These are phyloP conservation scores for Python bivittatus DNA, from an alignment of 2,113 vertebrate genomes.

Conservation along the genomic window DNA sequence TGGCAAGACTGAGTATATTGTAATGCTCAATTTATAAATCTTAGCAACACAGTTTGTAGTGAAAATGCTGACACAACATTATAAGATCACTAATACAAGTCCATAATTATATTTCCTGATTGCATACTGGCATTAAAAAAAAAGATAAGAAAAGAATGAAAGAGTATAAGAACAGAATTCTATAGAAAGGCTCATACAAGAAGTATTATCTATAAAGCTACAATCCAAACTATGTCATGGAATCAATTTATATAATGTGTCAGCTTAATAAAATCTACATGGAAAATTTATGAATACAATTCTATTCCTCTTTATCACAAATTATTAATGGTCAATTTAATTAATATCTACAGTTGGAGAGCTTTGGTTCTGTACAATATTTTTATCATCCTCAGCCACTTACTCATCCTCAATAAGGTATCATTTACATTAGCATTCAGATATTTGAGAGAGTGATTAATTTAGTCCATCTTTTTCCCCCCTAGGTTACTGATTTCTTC, in stretches of 20 bases:
- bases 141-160: constrained; percentile 45
- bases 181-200: constrained; percentile 66
- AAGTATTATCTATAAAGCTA: constrained; percentile 76
- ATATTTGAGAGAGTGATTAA: constrained; percentile 61
- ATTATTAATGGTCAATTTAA: constrained; percentile 87
- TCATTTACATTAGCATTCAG: constrained; percentile 55
- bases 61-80: constrained; percentile 57
- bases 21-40: constrained; percentile 1
- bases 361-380: constrained; percentile 75
- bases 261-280: constrained; percentile 84
- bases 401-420: constrained; percentile 67
- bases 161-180: constrained; percentile 65
- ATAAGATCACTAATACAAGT: constrained; percentile 45
- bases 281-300: constrained; percentile 82
- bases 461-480: constrained; percentile 42
- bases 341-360: constrained; percentile 80
- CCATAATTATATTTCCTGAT: constrained; percentile 60
- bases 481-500: constrained; percentile 68
- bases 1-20: not conserved
- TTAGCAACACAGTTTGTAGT: constrained; percentile 36
- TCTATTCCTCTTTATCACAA: constrained; percentile 80
- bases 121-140: constrained; percentile 45
- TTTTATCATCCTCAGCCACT: constrained; percentile 74
- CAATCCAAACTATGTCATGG: constrained; percentile 75
- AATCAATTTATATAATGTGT: constrained; percentile 80